Percentiles rank a stretch among this genome's conserved stretches.
These are phyloP conservation scores for Calcarius ornatus DNA, from an alignment of 2,113 vertebrate species.

Conservation along the genomic window DNA sequence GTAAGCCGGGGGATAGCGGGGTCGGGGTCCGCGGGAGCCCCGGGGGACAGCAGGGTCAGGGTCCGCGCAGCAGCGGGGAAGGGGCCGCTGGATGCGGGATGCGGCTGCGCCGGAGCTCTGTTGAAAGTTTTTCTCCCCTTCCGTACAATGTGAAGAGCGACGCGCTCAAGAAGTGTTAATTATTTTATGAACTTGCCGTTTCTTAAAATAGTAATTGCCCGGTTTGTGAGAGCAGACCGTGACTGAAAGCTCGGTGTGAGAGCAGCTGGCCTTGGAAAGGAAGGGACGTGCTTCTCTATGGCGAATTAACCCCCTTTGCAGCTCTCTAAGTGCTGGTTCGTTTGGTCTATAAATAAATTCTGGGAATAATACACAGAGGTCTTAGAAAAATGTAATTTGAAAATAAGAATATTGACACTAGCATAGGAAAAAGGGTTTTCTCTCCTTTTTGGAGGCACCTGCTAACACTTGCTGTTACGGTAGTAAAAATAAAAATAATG, in stretches of 20 bases:
- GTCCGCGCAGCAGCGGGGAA: neutral
- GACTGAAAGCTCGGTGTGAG: neutral
- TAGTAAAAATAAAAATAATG: neutral
- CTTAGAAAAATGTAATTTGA: neutral
- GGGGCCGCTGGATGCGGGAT: neutral
- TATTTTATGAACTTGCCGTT: neutral
- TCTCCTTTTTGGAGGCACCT: neutral
- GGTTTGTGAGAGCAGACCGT: neutral
- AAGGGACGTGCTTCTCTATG: fast-evolving
- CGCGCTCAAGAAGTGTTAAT: neutral
- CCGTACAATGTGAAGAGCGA: fast-evolving
- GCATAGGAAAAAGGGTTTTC: neutral
- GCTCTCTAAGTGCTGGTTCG: neutral
- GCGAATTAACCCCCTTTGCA: neutral
- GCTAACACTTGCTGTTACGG: neutral
- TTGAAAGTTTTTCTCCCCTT: no score
- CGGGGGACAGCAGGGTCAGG: fast-evolving
- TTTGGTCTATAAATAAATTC: neutral
- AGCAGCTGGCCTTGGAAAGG: neutral
- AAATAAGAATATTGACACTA: neutral
- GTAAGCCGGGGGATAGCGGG: no score
- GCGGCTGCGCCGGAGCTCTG: fast-evolving
- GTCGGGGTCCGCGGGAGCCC: neutral
- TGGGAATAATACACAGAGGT: neutral
- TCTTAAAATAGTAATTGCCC: neutral